phyloP scores from a whole-genome alignment of 2,888 invertebrate species.

The Volucella zonaria region DNA sequence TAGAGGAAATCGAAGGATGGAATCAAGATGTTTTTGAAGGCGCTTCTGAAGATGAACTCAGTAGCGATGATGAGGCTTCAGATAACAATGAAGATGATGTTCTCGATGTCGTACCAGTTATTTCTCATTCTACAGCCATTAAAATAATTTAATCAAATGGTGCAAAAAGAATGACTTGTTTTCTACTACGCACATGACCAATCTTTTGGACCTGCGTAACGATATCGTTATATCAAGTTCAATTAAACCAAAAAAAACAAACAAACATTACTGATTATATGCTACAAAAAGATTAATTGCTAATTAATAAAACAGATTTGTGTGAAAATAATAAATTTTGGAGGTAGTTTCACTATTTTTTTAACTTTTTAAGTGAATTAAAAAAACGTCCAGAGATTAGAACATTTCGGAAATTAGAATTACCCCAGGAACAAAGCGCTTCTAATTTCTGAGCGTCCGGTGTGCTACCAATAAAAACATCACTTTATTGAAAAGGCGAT shows the following conservation, averaged over 20 bases:
- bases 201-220: constrained; percentile 45
- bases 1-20: too few species aligned
- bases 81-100: constrained; percentile 45
- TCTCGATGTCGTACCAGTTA: too few species aligned
- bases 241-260: too few species aligned
- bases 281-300: constrained; percentile 34
- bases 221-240: constrained; percentile 51
- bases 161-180: constrained; percentile 42
- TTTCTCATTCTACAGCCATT: too few species aligned
- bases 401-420: too few species aligned
- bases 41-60: too few species aligned
- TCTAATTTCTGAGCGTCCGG: too few species aligned
- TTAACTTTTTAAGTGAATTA: constrained; percentile 25
- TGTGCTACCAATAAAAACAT: too few species aligned
- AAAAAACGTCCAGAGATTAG: not conserved
- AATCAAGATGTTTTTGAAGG: too few species aligned
- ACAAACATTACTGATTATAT: constrained; percentile 51
- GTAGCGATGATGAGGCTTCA: constrained; percentile 27
- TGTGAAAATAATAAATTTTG: constrained; percentile 12
- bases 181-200: constrained; percentile 39
- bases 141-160: too few species aligned
- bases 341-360: constrained; percentile 31
- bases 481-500: too few species aligned
- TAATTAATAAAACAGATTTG: not conserved
- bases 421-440: too few species aligned